Base-by-base conservation (phyloP, 2,797 vertebrate genomes). In the Phaenicophaeus curvirostris region DNA sequence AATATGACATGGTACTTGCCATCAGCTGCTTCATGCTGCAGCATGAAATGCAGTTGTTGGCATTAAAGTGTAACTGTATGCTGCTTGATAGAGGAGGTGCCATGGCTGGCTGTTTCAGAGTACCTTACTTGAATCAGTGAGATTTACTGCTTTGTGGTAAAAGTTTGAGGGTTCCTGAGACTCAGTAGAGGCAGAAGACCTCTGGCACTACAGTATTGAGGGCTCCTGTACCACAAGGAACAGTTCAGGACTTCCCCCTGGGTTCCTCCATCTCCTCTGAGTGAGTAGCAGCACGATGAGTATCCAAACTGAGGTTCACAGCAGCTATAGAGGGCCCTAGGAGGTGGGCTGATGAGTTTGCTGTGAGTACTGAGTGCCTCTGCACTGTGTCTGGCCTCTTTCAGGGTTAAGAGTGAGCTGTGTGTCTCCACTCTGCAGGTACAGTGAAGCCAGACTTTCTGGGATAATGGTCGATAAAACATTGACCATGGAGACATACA, bases 181-280 rank as follows among this genome's bases (percentile, higher is more conserved):
- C 33, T 54, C 24, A 9, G 33, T 4, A 72, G 50, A 62, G 31
- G 20, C 33, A 58, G 80, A 42, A 76, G 44, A 42, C 15, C 12
- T 85, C 77, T 57, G 27, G 17, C 17, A 27, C 59, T 68, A 39
- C 37, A 44, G 7, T 13, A 4, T 3, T 66, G 69, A 80, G 30
- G 42, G 16, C 21, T 85, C 33, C 8, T 0, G 1, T 41, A 57
- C 23, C 24, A 39, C 28, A 54, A 44, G 1, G 1, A 63, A 44
- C 18, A 20, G 19, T 31, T 71, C 58, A 41, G 73, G 37, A 44
- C 24, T 31, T 66, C 24, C 20, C 10, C 8, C 19, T 44, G 2
- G 5, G 16, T 48, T 8, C 24, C 13, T 66, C 62, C 0, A 1
- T 42, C 16, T 14, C 6, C n/a, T 69, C 39, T 24, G 42, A 55